Percentiles rank a stretch among this genome's conserved stretches.
Conservation (phyloP, 2,888 invertebrate species). For the Candidula unifasciata region DNA sequence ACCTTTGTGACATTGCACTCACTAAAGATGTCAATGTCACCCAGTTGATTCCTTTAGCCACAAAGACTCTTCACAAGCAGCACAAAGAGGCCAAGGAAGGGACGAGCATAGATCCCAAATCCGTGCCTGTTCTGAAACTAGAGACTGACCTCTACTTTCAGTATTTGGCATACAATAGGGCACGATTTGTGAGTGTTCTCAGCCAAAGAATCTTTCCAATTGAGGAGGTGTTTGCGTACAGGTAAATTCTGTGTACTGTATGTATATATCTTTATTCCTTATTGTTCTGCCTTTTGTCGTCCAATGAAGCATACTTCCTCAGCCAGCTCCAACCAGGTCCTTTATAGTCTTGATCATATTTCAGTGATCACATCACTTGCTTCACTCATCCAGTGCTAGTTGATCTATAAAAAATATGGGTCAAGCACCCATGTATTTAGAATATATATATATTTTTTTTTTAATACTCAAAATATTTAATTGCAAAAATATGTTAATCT, state of each 20-base stretch:
- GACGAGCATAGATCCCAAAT: conserved; percentile 50
- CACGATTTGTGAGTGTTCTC: conserved; percentile 57
- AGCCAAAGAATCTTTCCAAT: conserved; percentile 65
- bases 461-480: too few species aligned
- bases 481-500: too few species aligned
- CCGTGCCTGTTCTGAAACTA: conserved; percentile 31
- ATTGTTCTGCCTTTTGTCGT: too few species aligned
- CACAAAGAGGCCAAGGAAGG: conserved; percentile 17
- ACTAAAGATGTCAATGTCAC: conserved; percentile 50
- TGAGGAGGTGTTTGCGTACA: conserved; percentile 60
- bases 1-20: conserved; percentile 31
- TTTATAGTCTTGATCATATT: too few species aligned
- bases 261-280: too few species aligned
- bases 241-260: conserved; percentile 49
- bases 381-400: too few species aligned
- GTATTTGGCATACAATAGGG: conserved; percentile 55
- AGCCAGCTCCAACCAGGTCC: too few species aligned
- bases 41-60: conserved; percentile 54
- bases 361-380: too few species aligned
- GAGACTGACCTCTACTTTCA: conserved; percentile 48
- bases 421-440: too few species aligned
- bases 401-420: too few species aligned
- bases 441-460: too few species aligned
- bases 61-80: conserved; percentile 50
- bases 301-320: too few species aligned